These are phyloP conservation scores for Neelides folsomi DNA, from an alignment of 2,888 invertebrate species.

Conservation along the genomic window DNA sequence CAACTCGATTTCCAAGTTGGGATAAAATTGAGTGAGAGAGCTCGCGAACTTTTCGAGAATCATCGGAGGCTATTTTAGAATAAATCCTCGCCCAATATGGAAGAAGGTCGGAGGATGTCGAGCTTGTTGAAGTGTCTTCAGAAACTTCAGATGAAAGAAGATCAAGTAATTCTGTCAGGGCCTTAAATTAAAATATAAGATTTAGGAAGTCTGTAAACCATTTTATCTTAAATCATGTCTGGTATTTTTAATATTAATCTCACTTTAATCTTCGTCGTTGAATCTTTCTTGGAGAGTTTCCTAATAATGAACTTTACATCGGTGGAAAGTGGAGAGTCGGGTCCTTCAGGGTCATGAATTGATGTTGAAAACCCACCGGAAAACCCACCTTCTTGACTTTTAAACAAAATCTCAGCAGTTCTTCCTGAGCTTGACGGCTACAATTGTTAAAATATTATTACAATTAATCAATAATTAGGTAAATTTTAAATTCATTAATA, in stretches of 20 bases:
- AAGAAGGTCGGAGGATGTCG: conserved; percentile 6
- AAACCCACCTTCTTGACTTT: conserved; percentile 11
- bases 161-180: conserved; percentile 17
- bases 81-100: conserved; percentile 14
- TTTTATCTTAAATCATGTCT: too few relatives aligned
- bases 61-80: conserved; percentile 18
- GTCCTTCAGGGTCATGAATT: conserved; percentile 4
- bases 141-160: conserved; percentile 5
- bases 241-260: neutral
- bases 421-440: conserved; percentile 84
- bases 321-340: conserved; percentile 13
- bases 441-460: conserved; percentile 24
- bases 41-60: conserved; percentile 26
- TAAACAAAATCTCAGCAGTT: conserved; percentile 65
- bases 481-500: too few relatives aligned
- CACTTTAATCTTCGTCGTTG: conserved; percentile 29
- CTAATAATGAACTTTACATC: conserved; percentile 24
- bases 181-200: conserved; percentile 15
- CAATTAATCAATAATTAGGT: too few relatives aligned
- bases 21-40: conserved; percentile 15
- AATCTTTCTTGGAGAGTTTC: conserved; percentile 29
- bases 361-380: neutral
- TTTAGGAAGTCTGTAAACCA: too few relatives aligned
- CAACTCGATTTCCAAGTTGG: conserved; percentile 41
- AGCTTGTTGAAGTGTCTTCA: neutral